phyloP scores from a whole-genome alignment of 2,888 invertebrate species.

The Germaria angustata region DNA sequence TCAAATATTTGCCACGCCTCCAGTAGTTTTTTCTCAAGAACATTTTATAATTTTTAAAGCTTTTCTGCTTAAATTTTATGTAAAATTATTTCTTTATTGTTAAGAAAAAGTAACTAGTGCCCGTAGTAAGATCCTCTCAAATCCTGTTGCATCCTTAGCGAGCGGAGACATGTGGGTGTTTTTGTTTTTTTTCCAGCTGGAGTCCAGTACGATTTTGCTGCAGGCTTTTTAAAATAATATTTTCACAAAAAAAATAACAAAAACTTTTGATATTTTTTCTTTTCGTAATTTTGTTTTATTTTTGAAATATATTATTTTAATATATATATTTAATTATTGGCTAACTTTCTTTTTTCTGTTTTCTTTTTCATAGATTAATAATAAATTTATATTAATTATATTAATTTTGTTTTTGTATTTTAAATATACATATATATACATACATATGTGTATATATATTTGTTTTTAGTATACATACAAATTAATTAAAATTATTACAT shows the following conservation, averaged over 20 bases:
- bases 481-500: slow-evolving; percentile 79
- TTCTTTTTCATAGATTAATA: slow-evolving; percentile 69
- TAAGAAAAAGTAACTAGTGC: no score
- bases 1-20: no score
- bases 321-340: slow-evolving; percentile 73
- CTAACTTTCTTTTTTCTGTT: slow-evolving; percentile 66
- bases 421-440: slow-evolving; percentile 69
- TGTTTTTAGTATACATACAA: slow-evolving; percentile 79
- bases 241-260: slow-evolving; percentile 52
- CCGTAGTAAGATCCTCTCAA: neutral
- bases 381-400: slow-evolving; percentile 69
- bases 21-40: no score
- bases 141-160: neutral
- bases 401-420: slow-evolving; percentile 70
- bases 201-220: neutral
- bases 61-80: no score
- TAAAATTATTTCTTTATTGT: no score
- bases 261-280: slow-evolving; percentile 40
- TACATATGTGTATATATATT: slow-evolving; percentile 68
- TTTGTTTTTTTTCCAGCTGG: neutral
- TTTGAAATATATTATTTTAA: slow-evolving; percentile 78
- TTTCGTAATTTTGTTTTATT: slow-evolving; percentile 70
- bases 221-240: neutral
- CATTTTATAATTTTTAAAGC: no score
- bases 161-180: no score